These are phyloP conservation scores for Seira musarum DNA, from an alignment of 2,888 invertebrate species.

Conservation along the genomic window DNA sequence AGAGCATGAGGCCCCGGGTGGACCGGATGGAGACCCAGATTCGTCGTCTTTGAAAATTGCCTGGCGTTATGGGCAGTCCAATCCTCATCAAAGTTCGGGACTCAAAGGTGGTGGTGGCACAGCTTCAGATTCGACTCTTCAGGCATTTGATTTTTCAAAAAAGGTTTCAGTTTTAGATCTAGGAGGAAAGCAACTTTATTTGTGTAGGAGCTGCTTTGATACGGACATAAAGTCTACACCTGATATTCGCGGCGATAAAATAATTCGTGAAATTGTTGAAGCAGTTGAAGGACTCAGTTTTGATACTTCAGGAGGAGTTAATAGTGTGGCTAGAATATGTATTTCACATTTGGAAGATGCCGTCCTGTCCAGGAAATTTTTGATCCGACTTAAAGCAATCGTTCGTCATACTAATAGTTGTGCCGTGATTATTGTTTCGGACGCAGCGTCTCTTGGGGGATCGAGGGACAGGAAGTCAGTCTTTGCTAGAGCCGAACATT, in stretches of 20 bases:
- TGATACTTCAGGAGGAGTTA: constrained; percentile 14
- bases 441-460: constrained; percentile 13
- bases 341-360: constrained; percentile 65
- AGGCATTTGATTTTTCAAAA: constrained; percentile 66
- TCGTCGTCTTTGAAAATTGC: constrained; percentile 63
- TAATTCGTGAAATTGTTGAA: constrained; percentile 56
- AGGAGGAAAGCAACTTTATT: constrained; percentile 55
- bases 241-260: constrained; percentile 19
- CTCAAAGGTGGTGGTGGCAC: constrained; percentile 19
- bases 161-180: constrained; percentile 56
- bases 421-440: constrained; percentile 62
- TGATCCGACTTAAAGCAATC: constrained; percentile 58
- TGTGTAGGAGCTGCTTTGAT: constrained; percentile 24
- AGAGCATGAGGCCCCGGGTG: not conserved
- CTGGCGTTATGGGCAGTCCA: constrained; percentile 61
- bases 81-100: constrained; percentile 21
- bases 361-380: constrained; percentile 56
- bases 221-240: not conserved
- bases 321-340: constrained; percentile 59
- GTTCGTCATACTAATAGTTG: constrained; percentile 62
- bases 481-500: constrained; percentile 47
- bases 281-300: constrained; percentile 39
- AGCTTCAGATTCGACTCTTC: constrained; percentile 37
- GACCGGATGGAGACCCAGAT: constrained; percentile 1
- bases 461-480: not conserved